Base-by-base conservation (phyloP, 2,888 invertebrate species). In the Calameuta filiformis region DNA sequence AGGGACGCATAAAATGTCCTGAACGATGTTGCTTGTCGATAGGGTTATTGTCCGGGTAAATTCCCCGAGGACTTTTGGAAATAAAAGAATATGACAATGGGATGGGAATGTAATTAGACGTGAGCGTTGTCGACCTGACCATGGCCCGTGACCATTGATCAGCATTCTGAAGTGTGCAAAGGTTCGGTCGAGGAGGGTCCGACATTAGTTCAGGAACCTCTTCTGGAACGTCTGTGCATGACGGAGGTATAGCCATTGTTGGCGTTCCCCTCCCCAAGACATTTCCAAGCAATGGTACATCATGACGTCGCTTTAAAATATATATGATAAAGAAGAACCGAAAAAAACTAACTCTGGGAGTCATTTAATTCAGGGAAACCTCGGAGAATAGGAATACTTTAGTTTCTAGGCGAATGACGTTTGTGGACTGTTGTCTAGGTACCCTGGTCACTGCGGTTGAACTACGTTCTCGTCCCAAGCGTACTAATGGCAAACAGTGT, bases 91-190 rank as follows among this genome's bases (percentile, higher is more conserved):
- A 6, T 23, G 23, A 23, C 15, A 23, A 56, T 23, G 9, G 23
- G 23, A 82, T 81, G 82, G 85, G 84, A 87, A 87, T 87, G 87
- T 87, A 88, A 89, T 88, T 88, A 88, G 86, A 85, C 84, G 81
- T 77, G 83, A 85, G 86, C 84, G 87, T 86, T 87, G 87, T 88
- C 85, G 82, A 83, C 83, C 81, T 85, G 84, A 86, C 87, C 87
- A 86, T 87, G 86, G 87, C 85, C 87, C 85, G 81, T 85, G 85
- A 85, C 85, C 83, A 83, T 75, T 79, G 81, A 79, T 82, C 79
- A 83, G 83, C 83, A 83, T 23, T 56, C 56, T 56, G 23, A 15
- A 23, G 56, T 23, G 56, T 23, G 56, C 23, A 56, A 23, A 56
- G 56, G 56, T 23, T 9, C 56, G 56, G 6, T 23, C 56, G 56